phyloP scores from a whole-genome alignment of 1,140 invertebrate species.

The Pissodes strobi region DNA sequence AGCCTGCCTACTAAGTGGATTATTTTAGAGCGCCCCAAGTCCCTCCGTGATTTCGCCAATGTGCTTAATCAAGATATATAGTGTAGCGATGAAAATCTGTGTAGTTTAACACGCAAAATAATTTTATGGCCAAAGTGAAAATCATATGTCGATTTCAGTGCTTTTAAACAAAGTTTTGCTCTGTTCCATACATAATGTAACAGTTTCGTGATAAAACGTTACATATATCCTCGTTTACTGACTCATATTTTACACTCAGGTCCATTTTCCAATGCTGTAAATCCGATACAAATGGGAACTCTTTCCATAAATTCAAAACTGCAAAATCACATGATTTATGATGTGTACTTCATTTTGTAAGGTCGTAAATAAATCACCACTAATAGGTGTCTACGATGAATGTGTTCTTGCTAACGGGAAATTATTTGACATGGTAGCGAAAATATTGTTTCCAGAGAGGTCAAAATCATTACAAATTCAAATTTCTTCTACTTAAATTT shows the following conservation, averaged over 20 bases:
- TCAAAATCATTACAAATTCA: not conserved
- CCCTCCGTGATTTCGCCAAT: no score
- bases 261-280: constrained; percentile 21
- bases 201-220: constrained; percentile 10
- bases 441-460: not conserved
- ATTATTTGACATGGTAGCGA: not conserved
- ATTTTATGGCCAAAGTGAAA: no score
- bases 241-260: constrained; percentile 24
- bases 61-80: no score
- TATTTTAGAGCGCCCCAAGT: no score
- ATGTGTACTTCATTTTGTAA: constrained; percentile 20
- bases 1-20: no score
- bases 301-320: constrained; percentile 34
- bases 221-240: constrained; percentile 24
- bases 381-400: constrained; percentile 14
- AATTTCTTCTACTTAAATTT: no score
- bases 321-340: constrained; percentile 31
- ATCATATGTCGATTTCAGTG: no score
- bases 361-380: constrained; percentile 26
- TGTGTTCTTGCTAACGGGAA: constrained; percentile 2
- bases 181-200: constrained; percentile 24
- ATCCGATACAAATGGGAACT: constrained; percentile 28
- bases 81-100: no score
- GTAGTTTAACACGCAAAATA: no score
- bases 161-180: constrained; percentile 2